Percentiles rank a stretch among this genome's conserved stretches.
Conservation (phyloP, 2,797 vertebrate species). For the Falco berigora region DNA sequence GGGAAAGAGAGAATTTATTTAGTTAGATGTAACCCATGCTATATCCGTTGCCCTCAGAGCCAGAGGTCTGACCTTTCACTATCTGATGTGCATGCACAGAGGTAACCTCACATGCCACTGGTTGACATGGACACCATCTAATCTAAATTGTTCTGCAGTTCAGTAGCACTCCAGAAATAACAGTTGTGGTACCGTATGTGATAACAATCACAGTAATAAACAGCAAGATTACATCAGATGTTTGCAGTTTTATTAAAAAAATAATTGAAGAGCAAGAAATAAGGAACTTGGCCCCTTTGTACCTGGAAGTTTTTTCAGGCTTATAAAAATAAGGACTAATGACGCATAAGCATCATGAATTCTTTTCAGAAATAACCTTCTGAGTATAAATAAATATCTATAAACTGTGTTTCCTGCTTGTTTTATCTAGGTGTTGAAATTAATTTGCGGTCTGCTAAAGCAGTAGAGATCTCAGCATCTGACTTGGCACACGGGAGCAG, state of each 20-base stretch:
- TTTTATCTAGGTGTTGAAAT: background rate
- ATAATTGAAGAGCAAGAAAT: background rate
- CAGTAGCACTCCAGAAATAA: background rate
- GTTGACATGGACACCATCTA: background rate
- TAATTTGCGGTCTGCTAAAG: background rate
- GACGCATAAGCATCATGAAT: background rate
- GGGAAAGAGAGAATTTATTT: background rate
- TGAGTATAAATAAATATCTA: background rate
- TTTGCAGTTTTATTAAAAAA: background rate
- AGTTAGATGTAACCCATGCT: background rate
- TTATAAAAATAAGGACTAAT: background rate
- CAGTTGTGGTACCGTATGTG: background rate
- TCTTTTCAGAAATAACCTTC: background rate
- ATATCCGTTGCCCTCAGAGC: background rate
- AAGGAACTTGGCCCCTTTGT: background rate
- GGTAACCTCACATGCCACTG: background rate
- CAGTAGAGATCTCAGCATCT: background rate
- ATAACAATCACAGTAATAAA: background rate
- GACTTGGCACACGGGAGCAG: background rate
- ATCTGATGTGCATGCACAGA: background rate
- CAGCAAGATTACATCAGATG: background rate
- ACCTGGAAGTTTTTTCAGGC: background rate
- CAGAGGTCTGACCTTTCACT: background rate
- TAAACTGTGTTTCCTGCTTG: background rate
- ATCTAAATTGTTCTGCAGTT: background rate